These are phyloP conservation scores for Diploscapter pachys DNA, from an alignment of 1,140 invertebrate genomes.

Conservation along the genomic window DNA sequence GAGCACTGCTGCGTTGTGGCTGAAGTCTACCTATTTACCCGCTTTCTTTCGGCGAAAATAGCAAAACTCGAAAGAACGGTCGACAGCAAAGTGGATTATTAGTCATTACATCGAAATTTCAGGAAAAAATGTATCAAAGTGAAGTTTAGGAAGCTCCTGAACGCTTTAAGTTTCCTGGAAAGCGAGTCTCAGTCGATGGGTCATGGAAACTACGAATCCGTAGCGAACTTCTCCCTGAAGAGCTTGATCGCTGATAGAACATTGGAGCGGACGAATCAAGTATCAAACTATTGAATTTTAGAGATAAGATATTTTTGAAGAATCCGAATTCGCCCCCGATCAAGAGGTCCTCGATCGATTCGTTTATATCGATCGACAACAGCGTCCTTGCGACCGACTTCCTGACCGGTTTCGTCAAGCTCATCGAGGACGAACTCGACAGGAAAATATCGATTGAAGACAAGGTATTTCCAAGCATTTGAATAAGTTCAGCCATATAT, in stretches of 20 bases:
- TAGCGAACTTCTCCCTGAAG: slow-evolving; percentile 24
- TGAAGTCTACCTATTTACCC: too few species aligned
- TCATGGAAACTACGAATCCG: slow-evolving; percentile 19
- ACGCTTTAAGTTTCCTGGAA: slow-evolving; percentile 5
- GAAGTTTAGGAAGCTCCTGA: slow-evolving; percentile 16
- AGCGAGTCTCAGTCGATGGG: slow-evolving; percentile 1
- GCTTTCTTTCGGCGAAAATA: too few species aligned
- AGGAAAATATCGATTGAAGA: slow-evolving; percentile 28
- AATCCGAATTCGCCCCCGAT: not conserved
- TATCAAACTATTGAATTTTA: not conserved
- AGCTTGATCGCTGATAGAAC: slow-evolving; percentile 33
- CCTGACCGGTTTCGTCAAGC: slow-evolving; percentile 25
- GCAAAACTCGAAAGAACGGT: too few species aligned
- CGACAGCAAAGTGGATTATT: too few species aligned
- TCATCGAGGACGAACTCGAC: slow-evolving; percentile 23
- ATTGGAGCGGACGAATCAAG: slow-evolving; percentile 17
- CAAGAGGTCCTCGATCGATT: not conserved
- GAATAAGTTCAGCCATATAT: not conserved
- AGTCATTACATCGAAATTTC: too few species aligned
- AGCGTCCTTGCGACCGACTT: slow-evolving; percentile 22
- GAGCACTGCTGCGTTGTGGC: too few species aligned
- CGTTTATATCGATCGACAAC: slow-evolving; percentile 20
- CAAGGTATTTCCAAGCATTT: slow-evolving; percentile 3
- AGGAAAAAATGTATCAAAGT: not conserved
- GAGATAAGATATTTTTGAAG: not conserved